Conservation (phyloP, 2,113 vertebrate genomes). For the Psephotus haematonotus region DNA sequence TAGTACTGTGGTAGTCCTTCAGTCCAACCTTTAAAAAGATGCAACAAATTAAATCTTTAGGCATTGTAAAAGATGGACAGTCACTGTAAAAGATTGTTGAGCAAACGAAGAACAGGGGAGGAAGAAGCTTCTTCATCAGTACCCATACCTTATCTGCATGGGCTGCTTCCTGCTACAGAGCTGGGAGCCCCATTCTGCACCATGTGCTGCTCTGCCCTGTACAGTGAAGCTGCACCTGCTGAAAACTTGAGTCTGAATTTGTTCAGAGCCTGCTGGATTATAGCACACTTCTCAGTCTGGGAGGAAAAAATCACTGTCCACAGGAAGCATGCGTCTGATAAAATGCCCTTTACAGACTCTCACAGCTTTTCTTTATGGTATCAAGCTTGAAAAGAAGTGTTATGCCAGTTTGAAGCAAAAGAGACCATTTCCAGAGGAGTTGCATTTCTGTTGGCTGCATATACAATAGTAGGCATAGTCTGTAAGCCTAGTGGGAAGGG, state of each 20-base stretch:
- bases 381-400: background rate
- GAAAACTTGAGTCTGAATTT: background rate
- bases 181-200: background rate
- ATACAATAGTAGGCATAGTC: background rate
- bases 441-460: background rate
- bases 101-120: background rate
- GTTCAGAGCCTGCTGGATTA: background rate
- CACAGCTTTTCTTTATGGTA: background rate
- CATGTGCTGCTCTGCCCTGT: fast-evolving
- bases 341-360: background rate
- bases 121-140: background rate
- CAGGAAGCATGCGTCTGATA: background rate
- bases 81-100: background rate
- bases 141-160: background rate
- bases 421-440: background rate
- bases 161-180: background rate
- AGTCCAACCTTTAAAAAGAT: background rate
- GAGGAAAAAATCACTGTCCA: background rate
- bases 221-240: background rate
- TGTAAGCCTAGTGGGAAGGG: background rate
- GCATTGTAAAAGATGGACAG: background rate
- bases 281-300: background rate
- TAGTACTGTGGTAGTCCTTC: background rate
- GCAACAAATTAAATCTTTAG: background rate
- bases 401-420: background rate